Base-by-base conservation (phyloP, 1,140 invertebrate genomes). In the Drosophila saltans region DNA sequence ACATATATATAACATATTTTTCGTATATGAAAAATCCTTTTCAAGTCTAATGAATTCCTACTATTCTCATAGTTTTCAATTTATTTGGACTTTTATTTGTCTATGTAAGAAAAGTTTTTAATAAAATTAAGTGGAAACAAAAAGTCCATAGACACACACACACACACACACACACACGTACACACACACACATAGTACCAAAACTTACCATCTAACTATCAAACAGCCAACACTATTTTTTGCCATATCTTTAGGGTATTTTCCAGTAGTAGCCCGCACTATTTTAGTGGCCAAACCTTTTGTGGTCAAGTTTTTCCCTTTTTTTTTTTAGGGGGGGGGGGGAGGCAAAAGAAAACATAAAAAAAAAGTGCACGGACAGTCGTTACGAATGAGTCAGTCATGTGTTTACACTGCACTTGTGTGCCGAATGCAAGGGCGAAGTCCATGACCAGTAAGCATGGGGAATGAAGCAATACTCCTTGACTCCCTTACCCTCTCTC, bases 381-480 rank as follows among this genome's bases (percentile, higher is more conserved):
- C 45, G 45, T 48, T 24, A 48, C 45, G 45, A 52, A 52, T 52
- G 45, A 52, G 45, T 52, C 45, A 52, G 68, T 84, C 67, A 79
- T 84, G 65, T 82, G 80, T 82, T 82, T 82, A 81, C 80, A 79
- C 62, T 80, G 80, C 80, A 83, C 80, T 82, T 62, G 75, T 79
- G 24, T 52, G 45, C 45, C 21, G 9, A 52, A 52, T 52, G 45
- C 45, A 52, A 52, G 45, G 45, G 45, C 26, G 26, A 52, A 52
- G 45, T 52, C 45, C 24, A 8, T 57, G 11, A 16, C 16, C 10
- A 30, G 45, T 48, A 4, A 48, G 45, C 16, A 21, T 21, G 45
- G 4, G 43, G 16, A 45, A 45, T 16, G n/a, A 21, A 45, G 43
- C 43, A 45, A 45, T 8, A 21, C 45, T 21, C 16, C 21, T 6